phyloP scores from a whole-genome alignment of 2,888 invertebrate species.

The Protodeltote pygarga region DNA sequence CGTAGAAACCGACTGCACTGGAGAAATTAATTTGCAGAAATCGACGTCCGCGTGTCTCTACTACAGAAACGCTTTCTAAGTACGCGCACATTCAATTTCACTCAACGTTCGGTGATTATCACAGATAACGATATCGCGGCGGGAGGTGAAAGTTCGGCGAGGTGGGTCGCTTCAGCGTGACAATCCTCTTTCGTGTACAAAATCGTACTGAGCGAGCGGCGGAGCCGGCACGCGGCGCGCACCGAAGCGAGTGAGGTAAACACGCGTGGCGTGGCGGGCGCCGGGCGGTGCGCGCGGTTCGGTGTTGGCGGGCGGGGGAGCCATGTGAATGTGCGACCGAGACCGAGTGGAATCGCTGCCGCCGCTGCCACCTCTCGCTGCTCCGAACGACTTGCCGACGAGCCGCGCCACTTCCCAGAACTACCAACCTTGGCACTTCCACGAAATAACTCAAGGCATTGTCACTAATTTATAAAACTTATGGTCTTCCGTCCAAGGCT shows the following conservation, averaged over 20 bases:
- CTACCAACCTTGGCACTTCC: conserved; percentile 81
- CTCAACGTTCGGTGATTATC: conserved; percentile 76
- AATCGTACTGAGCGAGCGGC: conserved; percentile 66
- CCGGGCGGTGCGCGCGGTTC: conserved; percentile 46
- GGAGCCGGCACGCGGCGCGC: conserved; percentile 51
- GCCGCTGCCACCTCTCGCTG: conserved; percentile 23
- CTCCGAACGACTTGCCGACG: conserved; percentile 59
- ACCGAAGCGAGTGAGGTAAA: conserved; percentile 55
- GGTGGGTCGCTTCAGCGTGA: conserved; percentile 61
- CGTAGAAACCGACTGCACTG: conserved; percentile 80
- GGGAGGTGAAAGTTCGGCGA: conserved; percentile 83
- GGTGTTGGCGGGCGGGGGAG: conserved; percentile 48
- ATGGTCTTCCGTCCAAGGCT: conserved; percentile 76
- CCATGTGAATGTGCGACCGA: conserved; percentile 54
- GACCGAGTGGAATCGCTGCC: conserved; percentile 49
- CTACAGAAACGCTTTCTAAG: conserved; percentile 79
- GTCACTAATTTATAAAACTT: conserved; percentile 85
- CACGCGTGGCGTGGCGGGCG: conserved; percentile 50
- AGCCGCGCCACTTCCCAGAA: conserved; percentile 79
- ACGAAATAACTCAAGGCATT: conserved; percentile 83
- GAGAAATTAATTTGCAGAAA: conserved; percentile 86
- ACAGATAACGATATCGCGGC: conserved; percentile 81
- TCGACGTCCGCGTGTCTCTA: conserved; percentile 72
- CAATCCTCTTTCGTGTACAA: conserved; percentile 67
- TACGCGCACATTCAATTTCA: conserved; percentile 84